Percentiles rank a stretch among this genome's conserved stretches.
phyloP scores from a whole-genome alignment of 2,113 vertebrate species.

The Catagonus wagneri region DNA sequence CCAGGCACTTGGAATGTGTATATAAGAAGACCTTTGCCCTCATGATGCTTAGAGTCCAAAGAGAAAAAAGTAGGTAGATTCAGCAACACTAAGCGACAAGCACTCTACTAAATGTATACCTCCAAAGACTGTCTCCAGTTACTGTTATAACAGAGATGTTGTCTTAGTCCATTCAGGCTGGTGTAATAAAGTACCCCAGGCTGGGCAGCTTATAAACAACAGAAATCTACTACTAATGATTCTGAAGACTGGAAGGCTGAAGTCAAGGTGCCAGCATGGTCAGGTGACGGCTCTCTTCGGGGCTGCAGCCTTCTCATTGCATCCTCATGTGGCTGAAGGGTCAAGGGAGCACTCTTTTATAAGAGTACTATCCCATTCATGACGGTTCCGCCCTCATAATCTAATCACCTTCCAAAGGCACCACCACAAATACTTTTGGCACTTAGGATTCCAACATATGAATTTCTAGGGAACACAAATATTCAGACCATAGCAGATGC shows the following conservation, averaged over 20 bases:
- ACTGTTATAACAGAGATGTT: background rate
- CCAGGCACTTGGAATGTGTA: background rate
- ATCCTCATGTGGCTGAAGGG: background rate
- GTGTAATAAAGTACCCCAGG: background rate
- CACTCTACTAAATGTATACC: background rate
- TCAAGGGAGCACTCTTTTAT: background rate
- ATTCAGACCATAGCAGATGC: background rate
- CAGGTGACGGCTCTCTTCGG: background rate
- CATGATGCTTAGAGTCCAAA: background rate
- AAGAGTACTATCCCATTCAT: background rate
- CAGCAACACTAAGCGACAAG: background rate
- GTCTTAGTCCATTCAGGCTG: background rate
- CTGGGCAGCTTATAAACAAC: background rate
- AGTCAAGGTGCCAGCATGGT: background rate
- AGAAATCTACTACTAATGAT: conserved; percentile 15
- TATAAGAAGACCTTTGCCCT: background rate
- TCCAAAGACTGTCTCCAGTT: background rate
- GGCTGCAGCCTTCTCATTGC: background rate
- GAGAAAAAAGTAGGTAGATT: background rate
- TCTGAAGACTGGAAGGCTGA: background rate
- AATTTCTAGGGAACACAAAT: background rate
- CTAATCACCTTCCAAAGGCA: background rate
- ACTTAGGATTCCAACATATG: background rate
- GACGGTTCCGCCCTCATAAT: background rate
- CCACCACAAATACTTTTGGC: background rate